Base-by-base conservation (phyloP, 2,797 vertebrate species). In the Pseudochromis fuscus region DNA sequence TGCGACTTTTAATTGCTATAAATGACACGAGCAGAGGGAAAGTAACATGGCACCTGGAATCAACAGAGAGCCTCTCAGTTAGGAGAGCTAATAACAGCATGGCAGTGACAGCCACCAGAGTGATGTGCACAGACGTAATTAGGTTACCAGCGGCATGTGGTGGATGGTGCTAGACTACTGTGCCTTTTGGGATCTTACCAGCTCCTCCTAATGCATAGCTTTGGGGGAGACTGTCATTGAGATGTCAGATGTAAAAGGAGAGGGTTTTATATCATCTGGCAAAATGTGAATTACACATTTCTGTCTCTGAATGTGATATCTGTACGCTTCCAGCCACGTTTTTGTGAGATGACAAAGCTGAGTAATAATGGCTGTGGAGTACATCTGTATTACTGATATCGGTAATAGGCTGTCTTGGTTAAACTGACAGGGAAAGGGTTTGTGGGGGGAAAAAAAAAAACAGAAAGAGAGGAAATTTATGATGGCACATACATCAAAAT, bases 121-220 rank as follows among this genome's bases (percentile, higher is more conserved):
- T 89, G 88, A 91, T 87, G 89, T 72, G 88, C 72, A 65, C 75
- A 84, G 87, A 90, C 86, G 53, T 91, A 91, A 92, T 91, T 84
- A 90, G 91, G 90, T 92, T 92, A 90, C 19, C 67, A 63, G 75
- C 89, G 81, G 87, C 85, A 79, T 88, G 89, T 79, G 82, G 77
- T 83, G 50, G 82, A 82, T 82, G 70, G 69, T 88, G 84, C 72
- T 72, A 82, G 70, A 90, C 84, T 69, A 70, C 83, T 28, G 59
- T 19, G 85, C 79, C 88, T 86, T 81, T 60, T 79, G 87, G 89
- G 91, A 90, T 77, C 76, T 31, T 64, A 59, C 33, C 72, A 81
- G 31, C 50, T 70, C 58, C 67, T 74, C 61, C 58, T 53, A 55
- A 80, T 42, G 48, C 72, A 46, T 33, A 69, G 75, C 84, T 84